Conservation (phyloP, 2,113 vertebrate genomes). For the Saguinus midas region DNA sequence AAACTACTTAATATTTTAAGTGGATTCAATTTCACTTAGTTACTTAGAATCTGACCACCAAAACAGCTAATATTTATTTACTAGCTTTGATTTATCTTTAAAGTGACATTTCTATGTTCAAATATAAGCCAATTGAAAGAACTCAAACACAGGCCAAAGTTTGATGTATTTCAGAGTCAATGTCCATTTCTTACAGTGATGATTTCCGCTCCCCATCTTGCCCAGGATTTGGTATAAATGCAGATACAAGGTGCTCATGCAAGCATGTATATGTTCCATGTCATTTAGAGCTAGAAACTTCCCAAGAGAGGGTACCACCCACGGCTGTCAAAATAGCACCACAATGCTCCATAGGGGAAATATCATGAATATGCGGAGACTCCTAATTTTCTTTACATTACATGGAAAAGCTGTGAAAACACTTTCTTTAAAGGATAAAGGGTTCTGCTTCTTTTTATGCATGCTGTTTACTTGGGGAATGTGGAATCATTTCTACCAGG, state of each 20-base stretch:
- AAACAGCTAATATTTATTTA: background rate
- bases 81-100: slow-evolving; percentile 25
- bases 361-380: slow-evolving; percentile 54
- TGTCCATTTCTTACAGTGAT: slow-evolving; percentile 59
- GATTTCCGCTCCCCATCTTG: slow-evolving; percentile 26
- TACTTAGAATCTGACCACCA: slow-evolving; percentile 7
- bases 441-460: slow-evolving; percentile 67
- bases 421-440: slow-evolving; percentile 77
- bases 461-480: slow-evolving; percentile 63
- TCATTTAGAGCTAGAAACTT: slow-evolving; percentile 67
- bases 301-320: slow-evolving; percentile 75
- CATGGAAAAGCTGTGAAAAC: slow-evolving; percentile 72
- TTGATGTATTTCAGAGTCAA: slow-evolving; percentile 51
- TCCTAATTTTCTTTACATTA: slow-evolving; percentile 66
- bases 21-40: background rate
- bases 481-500: slow-evolving; percentile 67
- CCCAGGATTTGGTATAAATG: slow-evolving; percentile 71
- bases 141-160: background rate
- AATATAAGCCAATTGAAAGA: background rate
- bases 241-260: slow-evolving; percentile 50
- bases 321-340: slow-evolving; percentile 65
- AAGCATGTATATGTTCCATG: slow-evolving; percentile 38
- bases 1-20: background rate
- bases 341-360: slow-evolving; percentile 65
- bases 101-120: slow-evolving; percentile 18